Evolutionary conservation across 2,888 invertebrate species (phyloP).

Genomic region (Imbricaverruca yamaguchii): DNA sequence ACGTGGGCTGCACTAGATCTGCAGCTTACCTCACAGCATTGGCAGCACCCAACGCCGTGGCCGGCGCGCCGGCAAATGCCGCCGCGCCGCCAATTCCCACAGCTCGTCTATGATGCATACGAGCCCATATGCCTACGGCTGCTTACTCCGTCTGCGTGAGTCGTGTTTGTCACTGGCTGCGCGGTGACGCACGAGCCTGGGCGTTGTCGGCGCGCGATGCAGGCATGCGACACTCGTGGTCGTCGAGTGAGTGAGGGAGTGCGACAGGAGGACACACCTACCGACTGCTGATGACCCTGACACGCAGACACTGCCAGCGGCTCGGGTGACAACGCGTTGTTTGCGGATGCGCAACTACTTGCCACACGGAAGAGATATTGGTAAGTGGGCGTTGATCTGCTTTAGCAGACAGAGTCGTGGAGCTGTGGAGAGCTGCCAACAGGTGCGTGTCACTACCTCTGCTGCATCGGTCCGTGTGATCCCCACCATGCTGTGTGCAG

Average conservation of each 20-base stretch:
- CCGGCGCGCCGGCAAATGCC: not conserved
- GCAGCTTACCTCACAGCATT: not conserved
- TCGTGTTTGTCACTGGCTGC: not conserved
- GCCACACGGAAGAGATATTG: not conserved
- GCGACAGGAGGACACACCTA: too few species aligned
- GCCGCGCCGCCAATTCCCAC: not conserved
- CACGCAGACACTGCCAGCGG: too few species aligned
- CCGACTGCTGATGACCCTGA: too few species aligned
- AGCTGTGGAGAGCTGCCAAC: too few species aligned
- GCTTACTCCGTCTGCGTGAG: not conserved
- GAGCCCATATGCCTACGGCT: not conserved
- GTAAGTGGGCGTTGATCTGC: not conserved
- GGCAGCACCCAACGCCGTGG: not conserved
- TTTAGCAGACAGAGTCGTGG: not conserved
- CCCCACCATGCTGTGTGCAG: too few species aligned
- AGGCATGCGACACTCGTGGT: too few species aligned
- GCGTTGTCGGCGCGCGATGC: not conserved
- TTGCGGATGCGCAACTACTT: not conserved
- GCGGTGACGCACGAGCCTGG: not conserved
- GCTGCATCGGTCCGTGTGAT: too few species aligned
- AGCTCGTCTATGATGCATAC: slow-evolving; percentile 11
- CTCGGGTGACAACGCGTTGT: not conserved
- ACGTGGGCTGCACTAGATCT: not conserved
- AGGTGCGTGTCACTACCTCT: too few species aligned
- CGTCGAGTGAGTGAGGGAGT: too few species aligned